Base-by-base conservation (phyloP, 2,113 vertebrate species). In the Tachysurus fulvidraco region DNA sequence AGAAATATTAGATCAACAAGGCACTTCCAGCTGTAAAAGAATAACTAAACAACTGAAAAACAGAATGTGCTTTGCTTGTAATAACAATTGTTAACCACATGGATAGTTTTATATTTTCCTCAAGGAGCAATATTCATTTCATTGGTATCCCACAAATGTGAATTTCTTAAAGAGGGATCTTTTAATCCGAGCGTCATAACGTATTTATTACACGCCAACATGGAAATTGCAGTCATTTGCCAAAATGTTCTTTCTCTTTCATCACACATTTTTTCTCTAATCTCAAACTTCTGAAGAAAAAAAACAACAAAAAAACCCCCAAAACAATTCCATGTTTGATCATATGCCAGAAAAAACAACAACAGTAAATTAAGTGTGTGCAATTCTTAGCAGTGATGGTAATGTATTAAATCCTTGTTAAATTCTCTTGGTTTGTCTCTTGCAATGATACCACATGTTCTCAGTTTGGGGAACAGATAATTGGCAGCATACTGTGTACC, bases 391-490 rank as follows among this genome's bases (percentile, higher is more conserved):
- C 81, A 87, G 86, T 41, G 46, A 65, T 73, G 23, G 5, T 83
- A 80, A 84, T 88, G 89, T 73, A 86, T 88, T 81, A 65, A 87
- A 87, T 84, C 85, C 88, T 86, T 86, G 88, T 85, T 85, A 85
- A 82, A 86, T 60, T 81, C 81, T 55, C 78, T 76, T 77, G 80
- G 81, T 89, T 89, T 86, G 74, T 89, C 82, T 90, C 85, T 85
- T 89, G 88, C 84, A 81, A 89, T 46, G 83, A 85, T 82, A 90
- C 89, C 89, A 90, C 89, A 90, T 90, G 89, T 90, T 90, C 89
- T 90, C 88, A 85, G 89, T 88, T 90, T 90, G 86, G 89, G 86
- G 89, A 90, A 90, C 89, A 90, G 89, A 90, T 88, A 83, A 88
- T 88, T 90, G 89, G 89, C 89, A 90, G 89, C 89, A 88, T 84